phyloP scores from a whole-genome alignment of 37 sponge, comb jelly and placozoan genomes.

The Mnemiopsis leidyi region DNA sequence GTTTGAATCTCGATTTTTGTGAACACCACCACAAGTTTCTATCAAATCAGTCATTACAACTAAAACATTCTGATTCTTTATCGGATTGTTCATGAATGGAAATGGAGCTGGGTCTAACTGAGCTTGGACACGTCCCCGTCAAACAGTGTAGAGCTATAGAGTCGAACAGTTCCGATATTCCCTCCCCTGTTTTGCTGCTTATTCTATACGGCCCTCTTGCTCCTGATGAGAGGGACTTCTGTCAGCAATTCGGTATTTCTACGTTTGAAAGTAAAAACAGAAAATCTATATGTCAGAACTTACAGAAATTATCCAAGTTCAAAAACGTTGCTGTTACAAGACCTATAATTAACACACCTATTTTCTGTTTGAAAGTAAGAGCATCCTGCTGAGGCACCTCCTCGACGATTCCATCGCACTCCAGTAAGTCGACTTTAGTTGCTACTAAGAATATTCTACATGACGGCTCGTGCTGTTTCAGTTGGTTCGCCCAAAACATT shows the following conservation, averaged over 20 bases:
- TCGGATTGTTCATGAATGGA: not conserved
- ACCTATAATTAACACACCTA: not conserved
- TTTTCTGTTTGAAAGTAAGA: not conserved
- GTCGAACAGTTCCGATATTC: not conserved
- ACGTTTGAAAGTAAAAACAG: too few relatives aligned
- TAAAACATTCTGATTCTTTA: not conserved
- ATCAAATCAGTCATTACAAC: not conserved
- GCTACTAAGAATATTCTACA: not conserved
- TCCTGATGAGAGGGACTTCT: not conserved
- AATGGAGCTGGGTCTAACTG: not conserved
- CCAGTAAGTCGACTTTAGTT: not conserved
- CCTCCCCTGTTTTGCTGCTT: conserved; percentile 25
- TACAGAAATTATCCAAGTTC: too few relatives aligned
- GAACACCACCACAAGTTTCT: too few relatives aligned
- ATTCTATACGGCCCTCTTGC: not conserved
- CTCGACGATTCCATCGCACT: not conserved
- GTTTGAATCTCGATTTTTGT: too few relatives aligned
- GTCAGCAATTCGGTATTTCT: not conserved
- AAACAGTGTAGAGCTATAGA: not conserved
- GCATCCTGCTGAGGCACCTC: not conserved
- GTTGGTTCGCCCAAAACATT: not conserved
- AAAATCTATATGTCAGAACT: too few relatives aligned
- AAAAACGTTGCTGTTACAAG: too few relatives aligned
- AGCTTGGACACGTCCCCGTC: not conserved
- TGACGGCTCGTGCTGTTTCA: not conserved